A percentile compares a stretch with the other conserved stretches of the same genome.
Conservation (phyloP, 2,888 invertebrate genomes). For the Drosophila demipolita region DNA sequence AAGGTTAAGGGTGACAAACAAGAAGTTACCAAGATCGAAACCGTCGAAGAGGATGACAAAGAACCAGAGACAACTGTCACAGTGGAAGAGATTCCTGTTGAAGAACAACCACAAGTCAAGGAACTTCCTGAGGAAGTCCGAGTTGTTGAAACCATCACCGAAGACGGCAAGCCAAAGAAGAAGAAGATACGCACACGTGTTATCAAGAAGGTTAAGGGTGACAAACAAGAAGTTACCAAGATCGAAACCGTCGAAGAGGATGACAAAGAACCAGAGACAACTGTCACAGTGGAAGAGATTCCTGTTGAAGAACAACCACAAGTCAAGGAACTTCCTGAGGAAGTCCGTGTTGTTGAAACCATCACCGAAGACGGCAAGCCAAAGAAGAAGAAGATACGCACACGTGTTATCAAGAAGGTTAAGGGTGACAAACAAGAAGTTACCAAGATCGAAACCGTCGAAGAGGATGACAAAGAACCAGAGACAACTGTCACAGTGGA, state of each 20-base stretch:
- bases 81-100: slow-evolving; percentile 46
- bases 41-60: slow-evolving; percentile 52
- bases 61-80: slow-evolving; percentile 47
- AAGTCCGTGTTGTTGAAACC: slow-evolving; percentile 59
- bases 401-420: slow-evolving; percentile 68
- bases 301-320: slow-evolving; percentile 44
- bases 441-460: slow-evolving; percentile 70
- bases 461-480: slow-evolving; percentile 65
- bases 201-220: slow-evolving; percentile 67
- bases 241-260: slow-evolving; percentile 71
- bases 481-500: slow-evolving; percentile 63
- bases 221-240: slow-evolving; percentile 69
- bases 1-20: slow-evolving; percentile 53
- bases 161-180: slow-evolving; percentile 59
- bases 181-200: slow-evolving; percentile 69
- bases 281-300: slow-evolving; percentile 61
- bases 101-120: slow-evolving; percentile 35
- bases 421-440: slow-evolving; percentile 70
- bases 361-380: slow-evolving; percentile 59
- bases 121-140: slow-evolving; percentile 67
- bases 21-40: slow-evolving; percentile 53
- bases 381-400: slow-evolving; percentile 61
- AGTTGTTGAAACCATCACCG: slow-evolving; percentile 47
- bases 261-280: slow-evolving; percentile 60
- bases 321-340: slow-evolving; percentile 61